Evolutionary conservation across 2,113 vertebrate species (phyloP).

Genomic region (Ceratotherium simum): DNA sequence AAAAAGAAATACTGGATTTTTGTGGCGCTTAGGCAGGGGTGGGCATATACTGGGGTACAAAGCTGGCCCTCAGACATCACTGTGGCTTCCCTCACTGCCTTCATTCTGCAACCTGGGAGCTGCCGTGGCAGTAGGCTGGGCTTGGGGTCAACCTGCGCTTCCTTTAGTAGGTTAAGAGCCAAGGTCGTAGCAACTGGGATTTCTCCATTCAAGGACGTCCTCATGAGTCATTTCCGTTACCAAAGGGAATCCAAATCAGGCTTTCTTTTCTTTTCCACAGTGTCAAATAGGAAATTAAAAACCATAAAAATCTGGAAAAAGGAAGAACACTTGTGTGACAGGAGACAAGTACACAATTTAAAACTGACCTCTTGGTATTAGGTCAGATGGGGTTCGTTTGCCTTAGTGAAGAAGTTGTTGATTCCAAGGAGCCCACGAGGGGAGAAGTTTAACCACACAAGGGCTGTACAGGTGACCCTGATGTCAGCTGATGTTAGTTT

Average conservation of each 20-base stretch:
- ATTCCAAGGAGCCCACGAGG: background rate
- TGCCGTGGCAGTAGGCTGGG: background rate
- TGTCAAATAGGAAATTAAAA: conserved; percentile 24
- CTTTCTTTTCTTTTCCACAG: background rate
- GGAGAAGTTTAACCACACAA: background rate
- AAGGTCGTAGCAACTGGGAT: background rate
- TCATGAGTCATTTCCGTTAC: background rate
- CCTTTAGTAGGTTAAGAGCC: background rate
- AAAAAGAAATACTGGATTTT: conserved; percentile 51
- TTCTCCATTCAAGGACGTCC: background rate
- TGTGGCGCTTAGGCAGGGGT: conserved; percentile 1
- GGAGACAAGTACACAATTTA: background rate
- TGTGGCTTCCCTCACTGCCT: background rate
- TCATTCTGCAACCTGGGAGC: background rate
- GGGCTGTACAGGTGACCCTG: background rate
- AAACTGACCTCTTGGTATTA: background rate
- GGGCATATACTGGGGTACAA: background rate
- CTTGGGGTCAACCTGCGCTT: background rate
- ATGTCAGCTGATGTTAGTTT: background rate
- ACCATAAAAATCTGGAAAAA: background rate
- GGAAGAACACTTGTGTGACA: background rate
- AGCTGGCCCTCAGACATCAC: background rate
- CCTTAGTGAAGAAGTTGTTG: background rate
- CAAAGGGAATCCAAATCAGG: background rate
- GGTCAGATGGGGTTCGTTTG: background rate